These are phyloP conservation scores for Temnothorax longispinosus DNA, from an alignment of 1,140 invertebrate genomes.

Conservation along the genomic window DNA sequence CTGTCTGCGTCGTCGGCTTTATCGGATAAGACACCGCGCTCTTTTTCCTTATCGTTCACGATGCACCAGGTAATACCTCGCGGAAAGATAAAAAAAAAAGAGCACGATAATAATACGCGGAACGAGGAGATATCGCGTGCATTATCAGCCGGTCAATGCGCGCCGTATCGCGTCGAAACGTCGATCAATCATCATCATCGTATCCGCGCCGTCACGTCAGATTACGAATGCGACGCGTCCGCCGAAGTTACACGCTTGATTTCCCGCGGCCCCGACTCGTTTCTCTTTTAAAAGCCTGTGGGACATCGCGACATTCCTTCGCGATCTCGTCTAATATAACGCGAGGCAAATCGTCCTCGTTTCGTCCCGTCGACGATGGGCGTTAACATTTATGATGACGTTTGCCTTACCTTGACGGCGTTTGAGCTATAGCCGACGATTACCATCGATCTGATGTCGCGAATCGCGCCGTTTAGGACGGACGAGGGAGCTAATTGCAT, in stretches of 20 bases:
- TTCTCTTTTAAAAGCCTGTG: neutral
- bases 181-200: conserved; percentile 34
- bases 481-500: conserved; percentile 1
- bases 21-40: conserved; percentile 35
- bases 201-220: neutral
- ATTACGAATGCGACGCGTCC: neutral
- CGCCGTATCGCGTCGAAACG: neutral
- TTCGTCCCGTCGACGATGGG: neutral
- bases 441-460: neutral
- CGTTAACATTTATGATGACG: neutral
- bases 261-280: neutral
- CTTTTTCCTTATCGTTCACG: conserved; percentile 13
- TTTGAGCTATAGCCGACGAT: neutral
- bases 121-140: conserved; percentile 19
- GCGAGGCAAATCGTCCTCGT: neutral
- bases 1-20: neutral
- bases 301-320: neutral
- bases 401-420: neutral
- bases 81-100: conserved; percentile 18
- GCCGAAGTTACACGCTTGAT: neutral
- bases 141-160: conserved; percentile 17
- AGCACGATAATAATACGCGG: neutral
- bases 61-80: conserved; percentile 29
- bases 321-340: neutral
- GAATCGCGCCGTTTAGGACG: neutral